Base-by-base conservation (phyloP, 1,140 invertebrate genomes). In the Muscidifurax raptorellus region DNA sequence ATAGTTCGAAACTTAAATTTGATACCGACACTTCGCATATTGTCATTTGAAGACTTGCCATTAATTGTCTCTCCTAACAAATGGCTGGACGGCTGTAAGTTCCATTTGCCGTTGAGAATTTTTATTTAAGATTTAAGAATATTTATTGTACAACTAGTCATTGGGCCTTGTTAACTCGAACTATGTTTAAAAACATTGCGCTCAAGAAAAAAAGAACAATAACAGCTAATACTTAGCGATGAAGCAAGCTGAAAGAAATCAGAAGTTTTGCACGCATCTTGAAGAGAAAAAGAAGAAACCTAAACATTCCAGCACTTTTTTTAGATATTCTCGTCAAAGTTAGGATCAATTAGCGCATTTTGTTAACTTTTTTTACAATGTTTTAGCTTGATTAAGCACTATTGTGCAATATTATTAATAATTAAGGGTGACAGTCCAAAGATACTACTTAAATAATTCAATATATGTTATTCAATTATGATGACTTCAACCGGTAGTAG, bases 1-100 rank as follows among this genome's bases (percentile, higher is more conserved):
- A 90, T 76, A 91, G 89, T 86, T 87, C 90, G 47, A 92, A 90
- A 90, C 82, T 90, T 32, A 92, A 92, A 89, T 91, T 91, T 81
- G 83, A 87, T 28, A 90, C 90, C 13, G 91, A 92, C 44, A 89
- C 76, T 74, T 90, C 90, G 7, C 90, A 91, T 80, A 86, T 92
- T 83, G 87, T 91, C 67, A 90, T 92, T 88, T 93, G 87, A 90
- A 89, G 2, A 82, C 67, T 72, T 75, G 52, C 28, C 77, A 75
- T 75, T 44, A 40, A 74, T 15, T 83, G 30, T 72, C 52, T 27
- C 7, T 64, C 47, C n/a, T 12, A 77, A 84, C 5, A 80, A 64
- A 47, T 30, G 28, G n/a, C 10, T 27, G 36, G 9, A 30, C 10
- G 22, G 12, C 9, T 64, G 25, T 44, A 30, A 28, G 13, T 30